Evolutionary conservation across 2,113 vertebrate species (phyloP).

Genomic region (Rana temporaria): DNA sequence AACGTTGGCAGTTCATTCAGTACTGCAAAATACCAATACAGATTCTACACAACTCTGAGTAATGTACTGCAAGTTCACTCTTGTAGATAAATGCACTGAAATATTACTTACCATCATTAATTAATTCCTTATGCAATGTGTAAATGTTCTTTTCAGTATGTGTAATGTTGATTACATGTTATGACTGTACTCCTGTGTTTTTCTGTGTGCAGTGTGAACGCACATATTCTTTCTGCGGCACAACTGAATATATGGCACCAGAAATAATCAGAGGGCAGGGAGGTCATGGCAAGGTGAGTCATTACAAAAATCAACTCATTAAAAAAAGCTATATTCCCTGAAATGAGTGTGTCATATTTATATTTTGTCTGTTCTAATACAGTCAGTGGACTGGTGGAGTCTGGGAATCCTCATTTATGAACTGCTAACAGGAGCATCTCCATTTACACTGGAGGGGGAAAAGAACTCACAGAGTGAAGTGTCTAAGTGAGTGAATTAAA

Average conservation of each 20-base stretch:
- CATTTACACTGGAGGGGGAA: conserved; percentile 90
- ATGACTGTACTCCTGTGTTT: neutral
- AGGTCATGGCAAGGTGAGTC: conserved; percentile 85
- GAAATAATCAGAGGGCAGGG: conserved; percentile 89
- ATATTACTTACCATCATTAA: too few species aligned
- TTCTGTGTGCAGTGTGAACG: conserved; percentile 78
- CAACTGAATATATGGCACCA: conserved; percentile 93
- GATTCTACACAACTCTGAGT: too few species aligned
- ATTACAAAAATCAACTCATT: neutral
- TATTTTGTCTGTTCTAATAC: neutral
- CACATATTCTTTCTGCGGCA: conserved; percentile 92
- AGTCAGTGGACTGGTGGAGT: conserved; percentile 95
- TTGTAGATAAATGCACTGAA: too few species aligned
- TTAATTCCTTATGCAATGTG: too few species aligned
- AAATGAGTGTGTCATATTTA: neutral
- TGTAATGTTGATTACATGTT: neutral
- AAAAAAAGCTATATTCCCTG: neutral
- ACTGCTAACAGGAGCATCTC: conserved; percentile 87
- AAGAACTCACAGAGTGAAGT: conserved; percentile 90
- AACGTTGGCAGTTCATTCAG: too few species aligned
- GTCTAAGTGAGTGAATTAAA: conserved; percentile 78
- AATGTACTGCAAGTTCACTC: too few species aligned
- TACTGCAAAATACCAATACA: too few species aligned
- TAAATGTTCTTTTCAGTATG: too few species aligned
- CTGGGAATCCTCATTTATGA: conserved; percentile 90